Base-by-base conservation (phyloP, 2,113 vertebrate genomes). In the Thunnus maccoyii region DNA sequence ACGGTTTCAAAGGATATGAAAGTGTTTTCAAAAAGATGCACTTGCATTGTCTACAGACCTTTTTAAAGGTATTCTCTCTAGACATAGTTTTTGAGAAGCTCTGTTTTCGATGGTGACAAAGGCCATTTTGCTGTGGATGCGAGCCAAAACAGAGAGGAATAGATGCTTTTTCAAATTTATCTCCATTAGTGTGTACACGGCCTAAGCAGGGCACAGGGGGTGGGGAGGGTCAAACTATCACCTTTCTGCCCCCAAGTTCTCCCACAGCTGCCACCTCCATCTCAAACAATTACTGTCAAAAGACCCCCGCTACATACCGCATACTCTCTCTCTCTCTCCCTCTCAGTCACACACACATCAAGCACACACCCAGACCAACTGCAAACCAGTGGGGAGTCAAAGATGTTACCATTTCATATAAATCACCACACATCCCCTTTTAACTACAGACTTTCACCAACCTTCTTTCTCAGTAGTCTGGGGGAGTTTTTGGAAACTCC, bases 251-350 rank as follows among this genome's bases (percentile, higher is more conserved):
- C 58, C 50, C 5, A 32, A 72, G 67, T 64, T 58, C 76, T 80
- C 76, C 80, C 80, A 81, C 85, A 91, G 85, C 87, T 92, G 88
- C 80, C 86, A 85, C 83, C 67, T 83, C 72, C 54, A 86, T 89
- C 80, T 64, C 74, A 70, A 78, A 72, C 78, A 89, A 89, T 92
- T 91, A 91, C 70, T 84, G 87, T 91, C 86, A 87, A 76, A 73
- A 75, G 22, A 48, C 44, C 6, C 4, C n/a, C 1, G 17, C 58
- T 46, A 54, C 62, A 74, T 68, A 62, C 68, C 77, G n/a, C 62
- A 57, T 54, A 55, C 76, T 16, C 15, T 27, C 50, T 30, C 54
- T 16, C 54, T 20, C 50, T 41, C 52, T 25, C 5, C 41, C 7
- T 16, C 57, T 20, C 36, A 36, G n/a, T 15, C 69, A 71, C 58